Base-by-base conservation (phyloP, 2,113 vertebrate species). In the Sardina pilchardus region DNA sequence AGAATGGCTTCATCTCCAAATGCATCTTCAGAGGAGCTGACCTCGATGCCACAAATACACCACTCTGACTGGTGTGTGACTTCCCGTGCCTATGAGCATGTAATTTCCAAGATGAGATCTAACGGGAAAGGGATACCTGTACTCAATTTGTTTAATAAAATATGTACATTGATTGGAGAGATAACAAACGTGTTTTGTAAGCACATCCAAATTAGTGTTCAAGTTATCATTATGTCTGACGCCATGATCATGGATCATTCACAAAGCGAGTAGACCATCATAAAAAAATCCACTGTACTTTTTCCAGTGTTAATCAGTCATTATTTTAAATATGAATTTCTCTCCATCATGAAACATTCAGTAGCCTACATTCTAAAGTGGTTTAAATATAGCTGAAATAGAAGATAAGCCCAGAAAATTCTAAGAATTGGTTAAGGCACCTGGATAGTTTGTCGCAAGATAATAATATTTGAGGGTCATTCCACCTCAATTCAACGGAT, bases 21-120 rank as follows among this genome's bases (percentile, higher is more conserved):
- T 36, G 71, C 71, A 75, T 75, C 67, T 75, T 75, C 71, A 78
- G 14, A 78, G 36, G 71, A 78, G 71, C 71, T 78, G 71, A 78
- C 71, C 71, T 78, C 71, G 39, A 78, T 78, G 71, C 71, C 26
- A 78, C 34, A 71, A 30, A 71, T 26, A 71, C 63, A 71, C n/a
- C 26, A 4, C 16, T 34, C 36, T 36, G 30, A 78, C 30, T 36
- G 71, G 71, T 78, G 16, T 34, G 12, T 36, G 71, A 78, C 34
- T 78, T 78, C 71, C 26, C 14, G 14, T 16, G 34, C 71, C 34
- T 36, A 5, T 78, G 30, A 78, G 30, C 71, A 36, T 39, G 71
- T 36, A 19, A 78, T 36, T 36, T 78, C 26, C 30, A 36, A 78
- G 12, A 78, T 36, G 71, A 39, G 30, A 34, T 78, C 26, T 36